phyloP scores from a whole-genome alignment of 1,140 invertebrate genomes.

The Oscheius sp. region DNA sequence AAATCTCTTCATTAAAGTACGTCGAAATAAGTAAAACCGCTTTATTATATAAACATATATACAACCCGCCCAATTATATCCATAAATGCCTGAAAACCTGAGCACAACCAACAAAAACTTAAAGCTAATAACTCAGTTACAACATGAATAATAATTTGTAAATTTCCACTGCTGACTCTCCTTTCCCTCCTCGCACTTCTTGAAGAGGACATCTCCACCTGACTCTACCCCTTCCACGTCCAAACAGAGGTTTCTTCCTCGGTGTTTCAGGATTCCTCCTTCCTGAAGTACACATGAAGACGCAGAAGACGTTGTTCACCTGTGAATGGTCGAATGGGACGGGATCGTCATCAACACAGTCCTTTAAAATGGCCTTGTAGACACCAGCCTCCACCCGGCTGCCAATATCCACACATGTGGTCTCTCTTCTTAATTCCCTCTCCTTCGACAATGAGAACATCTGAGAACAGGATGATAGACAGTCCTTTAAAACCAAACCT shows the following conservation, averaged over 20 bases:
- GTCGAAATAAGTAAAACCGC: too few relatives aligned
- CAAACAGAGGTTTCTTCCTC: slow-evolving; percentile 40
- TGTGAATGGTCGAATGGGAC: slow-evolving; percentile 6
- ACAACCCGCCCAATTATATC: neutral
- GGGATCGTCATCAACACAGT: neutral
- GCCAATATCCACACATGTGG: slow-evolving; percentile 44
- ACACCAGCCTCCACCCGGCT: neutral
- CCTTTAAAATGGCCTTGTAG: slow-evolving; percentile 11
- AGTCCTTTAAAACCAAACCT: slow-evolving; percentile 36
- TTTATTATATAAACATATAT: neutral
- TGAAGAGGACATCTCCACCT: slow-evolving; percentile 37
- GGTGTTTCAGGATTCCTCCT: neutral
- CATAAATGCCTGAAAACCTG: neutral
- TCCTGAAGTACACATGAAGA: slow-evolving; percentile 25
- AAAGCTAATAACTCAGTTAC: too few relatives aligned
- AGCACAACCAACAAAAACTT: neutral
- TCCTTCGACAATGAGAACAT: slow-evolving; percentile 54
- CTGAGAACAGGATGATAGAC: slow-evolving; percentile 17
- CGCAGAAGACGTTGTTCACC: too few relatives aligned
- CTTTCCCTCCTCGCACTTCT: slow-evolving; percentile 44
- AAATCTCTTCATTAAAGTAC: too few relatives aligned
- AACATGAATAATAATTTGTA: neutral
- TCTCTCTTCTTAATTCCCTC: slow-evolving; percentile 48
- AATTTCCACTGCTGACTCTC: slow-evolving; percentile 49
- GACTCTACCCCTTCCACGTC: slow-evolving; percentile 42